Evolutionary conservation across 1,140 invertebrate genomes (phyloP).

Genomic region (Ooceraea biroi): DNA sequence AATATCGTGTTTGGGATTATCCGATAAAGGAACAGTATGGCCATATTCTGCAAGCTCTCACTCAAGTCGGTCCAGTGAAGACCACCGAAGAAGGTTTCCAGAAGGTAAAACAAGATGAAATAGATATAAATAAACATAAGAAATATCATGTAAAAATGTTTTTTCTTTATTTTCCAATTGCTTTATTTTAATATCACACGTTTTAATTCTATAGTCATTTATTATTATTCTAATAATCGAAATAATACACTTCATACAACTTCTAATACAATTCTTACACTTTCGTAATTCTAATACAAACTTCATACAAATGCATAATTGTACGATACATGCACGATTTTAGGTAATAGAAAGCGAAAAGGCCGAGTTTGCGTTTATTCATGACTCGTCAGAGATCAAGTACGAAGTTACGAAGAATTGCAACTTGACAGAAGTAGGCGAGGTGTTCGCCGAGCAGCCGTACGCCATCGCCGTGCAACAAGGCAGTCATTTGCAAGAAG

Average conservation of each 20-base stretch:
- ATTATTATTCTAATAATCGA: not conserved
- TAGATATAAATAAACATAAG: too few relatives aligned
- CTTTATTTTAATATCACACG: too few relatives aligned
- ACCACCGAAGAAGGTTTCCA: conserved; percentile 91
- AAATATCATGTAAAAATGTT: not conserved
- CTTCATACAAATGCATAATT: not conserved
- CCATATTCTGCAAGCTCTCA: conserved; percentile 94
- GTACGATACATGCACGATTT: conserved; percentile 26
- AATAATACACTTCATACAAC: too few relatives aligned
- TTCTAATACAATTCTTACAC: too few relatives aligned
- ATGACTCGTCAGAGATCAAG: conserved; percentile 94
- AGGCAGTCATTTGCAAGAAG: conserved; percentile 93
- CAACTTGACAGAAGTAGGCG: conserved; percentile 94
- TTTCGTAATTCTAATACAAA: too few relatives aligned
- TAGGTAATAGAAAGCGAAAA: conserved; percentile 91
- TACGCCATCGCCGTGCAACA: conserved; percentile 95
- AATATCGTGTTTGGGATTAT: conserved; percentile 97
- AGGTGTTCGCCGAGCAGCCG: conserved; percentile 95
- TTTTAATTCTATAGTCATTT: too few relatives aligned
- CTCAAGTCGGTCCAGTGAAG: conserved; percentile 90
- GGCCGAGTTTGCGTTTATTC: conserved; percentile 95
- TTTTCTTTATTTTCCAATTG: not conserved
- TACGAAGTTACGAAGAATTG: conserved; percentile 94
- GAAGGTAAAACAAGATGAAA: conserved; percentile 85
- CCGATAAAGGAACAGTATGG: conserved; percentile 96